Conservation (phyloP, 2,888 invertebrate genomes). For the Serripes groenlandicus region DNA sequence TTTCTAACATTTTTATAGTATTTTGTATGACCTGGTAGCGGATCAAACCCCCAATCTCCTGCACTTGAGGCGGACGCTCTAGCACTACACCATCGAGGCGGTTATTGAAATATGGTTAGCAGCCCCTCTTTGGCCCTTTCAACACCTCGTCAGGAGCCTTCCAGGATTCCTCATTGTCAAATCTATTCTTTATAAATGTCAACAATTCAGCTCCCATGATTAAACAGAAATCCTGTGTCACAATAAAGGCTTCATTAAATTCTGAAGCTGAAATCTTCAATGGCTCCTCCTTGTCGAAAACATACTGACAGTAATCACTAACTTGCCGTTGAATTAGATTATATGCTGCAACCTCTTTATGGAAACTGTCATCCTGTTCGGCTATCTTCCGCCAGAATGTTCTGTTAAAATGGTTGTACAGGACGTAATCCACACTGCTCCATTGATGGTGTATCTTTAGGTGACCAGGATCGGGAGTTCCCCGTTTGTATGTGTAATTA, state of each 20-base stretch:
- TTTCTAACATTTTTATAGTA: too few relatives aligned
- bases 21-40: too few relatives aligned
- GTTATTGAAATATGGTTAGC: too few relatives aligned
- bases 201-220: slow-evolving; percentile 65
- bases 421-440: slow-evolving; percentile 80
- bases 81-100: too few relatives aligned
- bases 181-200: slow-evolving; percentile 56
- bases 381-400: slow-evolving; percentile 80
- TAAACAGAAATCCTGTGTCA: slow-evolving; percentile 68
- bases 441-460: slow-evolving; percentile 73
- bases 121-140: slow-evolving; percentile 30
- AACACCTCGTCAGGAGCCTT: slow-evolving; percentile 23
- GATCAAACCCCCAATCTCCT: too few relatives aligned
- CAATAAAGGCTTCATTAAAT: slow-evolving; percentile 67
- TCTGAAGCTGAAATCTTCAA: slow-evolving; percentile 54
- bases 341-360: slow-evolving; percentile 71
- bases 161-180: slow-evolving; percentile 55
- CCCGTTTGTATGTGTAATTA: slow-evolving; percentile 60
- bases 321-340: slow-evolving; percentile 62
- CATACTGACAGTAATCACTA: slow-evolving; percentile 33
- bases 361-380: slow-evolving; percentile 73
- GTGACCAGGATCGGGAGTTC: slow-evolving; percentile 42
- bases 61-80: too few relatives aligned
- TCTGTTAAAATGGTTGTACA: slow-evolving; percentile 82
- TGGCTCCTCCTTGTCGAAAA: not conserved